Conservation (phyloP, 2,113 vertebrate genomes). For the Theropithecus gelada region DNA sequence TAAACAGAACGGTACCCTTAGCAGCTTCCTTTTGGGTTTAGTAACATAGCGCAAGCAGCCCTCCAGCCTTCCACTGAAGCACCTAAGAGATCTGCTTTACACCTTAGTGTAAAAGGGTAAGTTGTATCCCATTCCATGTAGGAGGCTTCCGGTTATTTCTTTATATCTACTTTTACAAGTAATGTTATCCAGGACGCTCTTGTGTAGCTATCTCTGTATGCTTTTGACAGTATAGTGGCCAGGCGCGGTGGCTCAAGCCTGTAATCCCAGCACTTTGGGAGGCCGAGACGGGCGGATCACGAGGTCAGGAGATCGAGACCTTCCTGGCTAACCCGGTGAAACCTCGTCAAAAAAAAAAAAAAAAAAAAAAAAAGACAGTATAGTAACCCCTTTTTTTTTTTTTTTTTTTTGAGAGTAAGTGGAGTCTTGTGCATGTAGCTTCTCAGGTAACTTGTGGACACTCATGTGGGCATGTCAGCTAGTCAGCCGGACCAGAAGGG, state of each 20-base stretch:
- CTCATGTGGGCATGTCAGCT: neutral
- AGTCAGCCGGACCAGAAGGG: neutral
- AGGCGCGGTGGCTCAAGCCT: too few relatives aligned
- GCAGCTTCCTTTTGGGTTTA: too few relatives aligned
- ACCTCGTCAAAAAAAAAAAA: too few relatives aligned
- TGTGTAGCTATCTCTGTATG: neutral
- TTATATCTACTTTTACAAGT: neutral
- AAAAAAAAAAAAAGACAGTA: too few relatives aligned
- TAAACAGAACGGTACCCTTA: neutral
- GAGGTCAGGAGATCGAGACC: too few relatives aligned
- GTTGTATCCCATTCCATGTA: neutral
- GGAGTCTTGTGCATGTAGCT: neutral
- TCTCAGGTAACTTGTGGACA: neutral
- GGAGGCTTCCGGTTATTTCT: neutral
- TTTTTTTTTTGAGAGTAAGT: too few relatives aligned
- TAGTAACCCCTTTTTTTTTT: neutral
- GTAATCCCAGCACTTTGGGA: too few relatives aligned
- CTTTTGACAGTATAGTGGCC: neutral
- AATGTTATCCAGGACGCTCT: neutral
- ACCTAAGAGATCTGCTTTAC: rapidly evolving
- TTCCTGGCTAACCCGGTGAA: too few relatives aligned
- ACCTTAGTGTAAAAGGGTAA: neutral
- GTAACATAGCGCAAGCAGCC: rapidly evolving
- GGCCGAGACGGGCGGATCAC: too few relatives aligned
- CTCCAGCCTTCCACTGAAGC: neutral